Evolutionary conservation across 2,113 vertebrate species (phyloP).

Genomic region (Gobiocypris rarus): DNA sequence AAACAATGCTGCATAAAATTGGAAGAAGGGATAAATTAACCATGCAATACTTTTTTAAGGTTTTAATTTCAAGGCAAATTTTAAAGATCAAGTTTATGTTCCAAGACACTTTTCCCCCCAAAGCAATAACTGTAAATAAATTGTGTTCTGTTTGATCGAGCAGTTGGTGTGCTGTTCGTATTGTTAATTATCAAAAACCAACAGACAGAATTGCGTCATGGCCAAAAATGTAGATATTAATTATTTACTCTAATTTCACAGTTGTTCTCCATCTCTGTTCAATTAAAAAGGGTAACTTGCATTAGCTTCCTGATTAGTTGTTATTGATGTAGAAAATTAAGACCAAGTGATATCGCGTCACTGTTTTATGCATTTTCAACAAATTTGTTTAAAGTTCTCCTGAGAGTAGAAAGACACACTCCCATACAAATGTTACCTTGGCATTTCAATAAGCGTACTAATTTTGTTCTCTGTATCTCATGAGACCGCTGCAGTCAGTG

Average conservation of each 20-base stretch:
- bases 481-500: neutral
- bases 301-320: conserved; percentile 32
- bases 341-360: neutral
- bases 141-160: conserved; percentile 46
- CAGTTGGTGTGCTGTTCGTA: conserved; percentile 46
- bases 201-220: conserved; percentile 29
- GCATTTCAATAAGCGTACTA: neutral
- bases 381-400: conserved; percentile 5
- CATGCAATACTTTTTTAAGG: conserved; percentile 9
- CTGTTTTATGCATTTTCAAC: neutral
- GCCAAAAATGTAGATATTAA: conserved; percentile 22
- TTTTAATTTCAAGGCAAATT: conserved; percentile 29
- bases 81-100: conserved; percentile 10
- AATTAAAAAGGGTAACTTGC: conserved; percentile 12
- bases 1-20: conserved; percentile 50
- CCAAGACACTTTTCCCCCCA: conserved; percentile 2
- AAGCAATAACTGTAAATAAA: conserved; percentile 47
- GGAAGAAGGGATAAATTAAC: conserved; percentile 40
- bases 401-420: neutral
- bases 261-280: neutral
- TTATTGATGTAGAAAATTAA: conserved; percentile 40
- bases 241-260: conserved; percentile 10
- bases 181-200: conserved; percentile 50
- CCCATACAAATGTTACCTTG: neutral
- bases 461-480: neutral